Base-by-base conservation (phyloP, 2,888 invertebrate genomes). In the Dasypolia templi region DNA sequence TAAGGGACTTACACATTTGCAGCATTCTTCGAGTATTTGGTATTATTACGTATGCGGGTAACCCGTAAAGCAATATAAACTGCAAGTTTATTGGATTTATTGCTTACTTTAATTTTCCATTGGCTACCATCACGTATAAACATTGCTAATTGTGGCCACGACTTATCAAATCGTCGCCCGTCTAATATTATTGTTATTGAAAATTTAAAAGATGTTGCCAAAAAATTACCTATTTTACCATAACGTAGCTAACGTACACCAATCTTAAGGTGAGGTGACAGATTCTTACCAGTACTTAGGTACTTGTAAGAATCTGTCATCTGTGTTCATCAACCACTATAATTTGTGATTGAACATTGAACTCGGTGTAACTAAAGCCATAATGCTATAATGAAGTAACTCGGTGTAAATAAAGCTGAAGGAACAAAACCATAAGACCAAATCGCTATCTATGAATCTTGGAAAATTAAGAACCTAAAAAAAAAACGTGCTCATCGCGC, bases 31-130 rank as follows among this genome's bases (percentile, higher is more conserved):
- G 17, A 55, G 62, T 64, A 39, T 66, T 75, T n/a, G n/a, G n/a
- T n/a, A 63, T 71, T 71, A 22, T 71, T 26, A 39, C 22, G 26
- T 61, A 46, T 32, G 39, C 73, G 44, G 55, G 72, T 67, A 35
- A 72, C 67, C 59, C 55, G 35, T 67, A 80, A 49, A 74, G 59
- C 56, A 72, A 75, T 77, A 74, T 77, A 81, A 83, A 75, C 72
- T 83, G 75, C 65, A 75, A 85, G 83, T 77, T 86, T 76, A 80
- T 72, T 67, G 61, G 56, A 70, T 78, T 83, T 77, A 75, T 69
- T 71, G 58, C 55, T n/a, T 55, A 73, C 74, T 84, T 86, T 77
- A 75, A 46, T 79, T 83, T 74, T 79, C 75, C 32, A 75, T 71
- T 72, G 65, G 67, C 62, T 49, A 63, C 42, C 22, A 61, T 63